Evolutionary conservation across 2,888 invertebrate genomes (phyloP).

Genomic region (Ramazzottius varieornatus): DNA sequence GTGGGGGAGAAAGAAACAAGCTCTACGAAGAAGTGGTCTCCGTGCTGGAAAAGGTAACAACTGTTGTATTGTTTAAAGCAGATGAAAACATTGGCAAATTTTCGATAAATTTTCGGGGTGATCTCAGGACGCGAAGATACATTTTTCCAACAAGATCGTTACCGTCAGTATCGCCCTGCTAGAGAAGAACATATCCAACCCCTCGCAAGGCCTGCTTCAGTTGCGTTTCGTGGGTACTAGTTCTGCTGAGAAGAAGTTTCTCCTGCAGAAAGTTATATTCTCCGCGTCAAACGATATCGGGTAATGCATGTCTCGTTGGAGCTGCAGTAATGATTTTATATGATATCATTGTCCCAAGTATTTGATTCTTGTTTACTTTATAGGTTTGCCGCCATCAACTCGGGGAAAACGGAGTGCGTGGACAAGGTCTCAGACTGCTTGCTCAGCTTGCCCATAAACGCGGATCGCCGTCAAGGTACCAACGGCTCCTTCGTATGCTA

Average conservation of each 20-base stretch:
- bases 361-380: too few relatives aligned
- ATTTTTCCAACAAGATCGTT: background rate
- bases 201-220: background rate
- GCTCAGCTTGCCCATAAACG: too few relatives aligned
- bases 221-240: background rate
- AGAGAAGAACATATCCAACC: background rate
- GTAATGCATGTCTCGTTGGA: background rate
- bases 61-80: background rate
- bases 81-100: too few relatives aligned
- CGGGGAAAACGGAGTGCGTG: too few relatives aligned
- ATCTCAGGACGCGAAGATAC: background rate
- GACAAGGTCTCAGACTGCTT: too few relatives aligned
- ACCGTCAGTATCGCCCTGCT: background rate
- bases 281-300: background rate
- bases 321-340: too few relatives aligned
- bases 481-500: background rate
- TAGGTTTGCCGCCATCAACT: too few relatives aligned
- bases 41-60: background rate
- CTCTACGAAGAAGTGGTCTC: background rate
- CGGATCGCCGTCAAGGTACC: background rate
- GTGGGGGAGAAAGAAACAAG: background rate
- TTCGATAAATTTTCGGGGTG: background rate
- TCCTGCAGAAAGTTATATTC: background rate
- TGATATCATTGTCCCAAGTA: too few relatives aligned
- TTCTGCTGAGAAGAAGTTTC: background rate